Conservation (phyloP, 35 echinoderm and acorn worm species). For the Hemicentrotus pulcherrimus region DNA sequence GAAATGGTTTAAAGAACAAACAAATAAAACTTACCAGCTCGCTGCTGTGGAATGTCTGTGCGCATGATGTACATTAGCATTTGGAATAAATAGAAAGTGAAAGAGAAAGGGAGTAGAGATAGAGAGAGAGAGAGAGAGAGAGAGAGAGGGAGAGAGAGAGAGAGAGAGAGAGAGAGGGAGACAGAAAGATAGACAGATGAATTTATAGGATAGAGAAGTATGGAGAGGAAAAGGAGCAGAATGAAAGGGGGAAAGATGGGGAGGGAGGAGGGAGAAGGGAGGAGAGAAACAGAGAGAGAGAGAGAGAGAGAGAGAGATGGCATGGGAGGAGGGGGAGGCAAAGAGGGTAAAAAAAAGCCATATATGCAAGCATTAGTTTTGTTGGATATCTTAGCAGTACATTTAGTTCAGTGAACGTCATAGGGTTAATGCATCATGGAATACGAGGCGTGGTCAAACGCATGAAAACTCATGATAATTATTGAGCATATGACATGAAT, state of each 20-base stretch:
- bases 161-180: background rate
- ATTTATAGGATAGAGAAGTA: too few species aligned
- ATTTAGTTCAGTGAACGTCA: background rate
- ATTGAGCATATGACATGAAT: background rate
- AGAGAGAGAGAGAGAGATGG: background rate
- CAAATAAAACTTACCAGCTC: background rate
- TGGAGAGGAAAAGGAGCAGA: too few species aligned
- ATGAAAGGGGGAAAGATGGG: too few species aligned
- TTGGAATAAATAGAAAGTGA: background rate
- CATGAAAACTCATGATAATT: background rate
- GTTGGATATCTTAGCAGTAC: background rate
- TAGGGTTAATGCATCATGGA: background rate
- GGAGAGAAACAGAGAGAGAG: too few species aligned
- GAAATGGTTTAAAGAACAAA: background rate
- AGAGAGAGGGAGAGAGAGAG: background rate
- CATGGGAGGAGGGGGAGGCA: background rate
- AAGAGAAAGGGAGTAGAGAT: background rate
- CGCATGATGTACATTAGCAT: background rate
- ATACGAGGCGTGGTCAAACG: too few species aligned
- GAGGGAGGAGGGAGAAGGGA: too few species aligned
- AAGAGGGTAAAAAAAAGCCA: background rate
- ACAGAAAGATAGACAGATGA: background rate
- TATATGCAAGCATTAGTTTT: background rate
- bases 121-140: background rate
- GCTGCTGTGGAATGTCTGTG: background rate